Evolutionary conservation across 1,140 invertebrate genomes (phyloP).

Genomic region (Phortica variegata): DNA sequence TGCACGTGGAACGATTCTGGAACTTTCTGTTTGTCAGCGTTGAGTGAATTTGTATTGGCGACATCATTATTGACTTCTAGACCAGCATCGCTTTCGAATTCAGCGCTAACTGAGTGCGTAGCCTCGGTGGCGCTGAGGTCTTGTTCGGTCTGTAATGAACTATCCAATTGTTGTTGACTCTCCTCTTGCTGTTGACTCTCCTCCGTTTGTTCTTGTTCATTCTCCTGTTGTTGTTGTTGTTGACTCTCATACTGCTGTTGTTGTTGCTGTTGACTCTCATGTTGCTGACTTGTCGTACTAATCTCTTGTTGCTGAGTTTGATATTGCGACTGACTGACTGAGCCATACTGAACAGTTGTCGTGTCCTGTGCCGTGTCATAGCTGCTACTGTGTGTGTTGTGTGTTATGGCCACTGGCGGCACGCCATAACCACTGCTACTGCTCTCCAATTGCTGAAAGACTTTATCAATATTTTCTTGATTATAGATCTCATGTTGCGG

Average conservation of each 20-base stretch:
- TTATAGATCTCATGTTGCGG: conserved; percentile 21
- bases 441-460: conserved; percentile 40
- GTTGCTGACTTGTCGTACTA: conserved; percentile 1
- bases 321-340: neutral
- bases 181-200: no score
- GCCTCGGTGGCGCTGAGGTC: conserved; percentile 32
- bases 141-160: no score
- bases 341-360: neutral
- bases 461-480: conserved; percentile 40
- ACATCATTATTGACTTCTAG: conserved; percentile 8
- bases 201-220: no score
- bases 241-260: neutral
- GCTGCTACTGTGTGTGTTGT: conserved; percentile 18
- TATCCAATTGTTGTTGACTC: no score
- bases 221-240: no score
- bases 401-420: no score
- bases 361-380: conserved; percentile 18
- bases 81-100: conserved; percentile 33
- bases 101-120: conserved; percentile 22
- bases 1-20: conserved; percentile 40
- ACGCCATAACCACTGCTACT: conserved; percentile 11
- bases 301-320: no score
- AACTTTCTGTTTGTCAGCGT: conserved; percentile 16
- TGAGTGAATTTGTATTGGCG: conserved; percentile 11
- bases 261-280: no score